Conservation (phyloP, 2,797 vertebrate species). For the Pteronotus mesoamericanus region DNA sequence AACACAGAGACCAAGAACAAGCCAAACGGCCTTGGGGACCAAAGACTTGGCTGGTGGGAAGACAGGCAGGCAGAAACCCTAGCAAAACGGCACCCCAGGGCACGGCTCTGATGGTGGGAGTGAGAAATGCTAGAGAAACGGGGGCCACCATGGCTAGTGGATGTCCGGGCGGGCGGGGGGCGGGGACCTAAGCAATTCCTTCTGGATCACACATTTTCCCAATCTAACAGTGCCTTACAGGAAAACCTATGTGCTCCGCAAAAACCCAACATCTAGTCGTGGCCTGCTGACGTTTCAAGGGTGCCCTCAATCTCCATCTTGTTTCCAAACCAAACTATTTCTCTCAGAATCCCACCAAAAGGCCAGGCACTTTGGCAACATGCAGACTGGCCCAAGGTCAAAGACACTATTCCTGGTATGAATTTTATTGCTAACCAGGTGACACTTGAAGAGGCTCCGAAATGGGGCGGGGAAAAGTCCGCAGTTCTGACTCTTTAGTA, state of each 20-base stretch:
- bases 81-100: too few relatives aligned
- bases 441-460: slow-evolving; percentile 57
- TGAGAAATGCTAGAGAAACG: fast-evolving
- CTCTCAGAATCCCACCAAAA: neutral
- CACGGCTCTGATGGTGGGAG: neutral
- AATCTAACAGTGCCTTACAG: neutral
- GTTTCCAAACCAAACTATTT: neutral
- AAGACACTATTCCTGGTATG: slow-evolving; percentile 59
- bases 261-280: neutral
- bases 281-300: neutral
- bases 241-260: neutral
- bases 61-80: neutral
- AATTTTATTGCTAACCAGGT: slow-evolving; percentile 43
- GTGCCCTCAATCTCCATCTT: neutral
- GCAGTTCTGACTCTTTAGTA: slow-evolving; percentile 23
- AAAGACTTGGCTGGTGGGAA: neutral
- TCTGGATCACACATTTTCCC: neutral
- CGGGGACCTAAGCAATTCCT: neutral
- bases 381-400: slow-evolving; percentile 23
- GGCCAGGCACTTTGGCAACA: neutral
- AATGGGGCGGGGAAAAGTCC: slow-evolving; percentile 54
- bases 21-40: neutral
- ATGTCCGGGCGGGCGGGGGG: too few relatives aligned
- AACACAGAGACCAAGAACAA: neutral
- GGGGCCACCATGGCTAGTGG: fast-evolving